phyloP scores from a whole-genome alignment of 2,113 vertebrate genomes.

The Gorsachius goisagi region DNA sequence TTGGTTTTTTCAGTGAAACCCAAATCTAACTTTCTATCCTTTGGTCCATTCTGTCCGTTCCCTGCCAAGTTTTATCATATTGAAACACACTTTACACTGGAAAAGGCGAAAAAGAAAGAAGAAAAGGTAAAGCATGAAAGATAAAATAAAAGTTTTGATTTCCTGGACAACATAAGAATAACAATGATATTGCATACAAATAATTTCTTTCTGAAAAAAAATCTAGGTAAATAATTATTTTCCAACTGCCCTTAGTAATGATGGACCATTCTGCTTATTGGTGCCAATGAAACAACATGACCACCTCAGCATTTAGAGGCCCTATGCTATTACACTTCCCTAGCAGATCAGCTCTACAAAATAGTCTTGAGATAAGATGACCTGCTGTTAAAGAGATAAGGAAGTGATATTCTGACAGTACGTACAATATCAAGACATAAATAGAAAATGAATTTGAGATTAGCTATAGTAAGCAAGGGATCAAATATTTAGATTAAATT shows the following conservation, averaged over 20 bases:
- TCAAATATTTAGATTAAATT: background rate
- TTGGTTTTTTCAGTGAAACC: background rate
- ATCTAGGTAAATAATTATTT: background rate
- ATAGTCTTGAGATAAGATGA: background rate
- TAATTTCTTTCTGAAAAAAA: background rate
- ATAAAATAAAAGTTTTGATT: background rate
- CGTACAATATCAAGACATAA: background rate
- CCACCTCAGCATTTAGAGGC: background rate
- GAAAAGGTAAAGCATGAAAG: fast-evolving
- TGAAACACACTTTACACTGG: background rate
- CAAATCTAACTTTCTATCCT: background rate
- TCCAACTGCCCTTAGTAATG: background rate
- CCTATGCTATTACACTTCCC: background rate
- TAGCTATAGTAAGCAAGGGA: background rate
- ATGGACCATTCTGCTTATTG: background rate
- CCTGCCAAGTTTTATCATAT: background rate
- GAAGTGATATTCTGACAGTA: background rate
- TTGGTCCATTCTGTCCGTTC: background rate
- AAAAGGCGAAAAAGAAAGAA: background rate
- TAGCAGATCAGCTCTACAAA: background rate
- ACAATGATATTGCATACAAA: background rate
- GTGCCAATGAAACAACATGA: background rate
- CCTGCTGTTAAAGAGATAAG: background rate
- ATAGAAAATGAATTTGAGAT: background rate
- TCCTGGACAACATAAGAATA: background rate